These are phyloP conservation scores for Myripristis jacobus DNA, from an alignment of 2,797 vertebrate species.

Conservation along the genomic window DNA sequence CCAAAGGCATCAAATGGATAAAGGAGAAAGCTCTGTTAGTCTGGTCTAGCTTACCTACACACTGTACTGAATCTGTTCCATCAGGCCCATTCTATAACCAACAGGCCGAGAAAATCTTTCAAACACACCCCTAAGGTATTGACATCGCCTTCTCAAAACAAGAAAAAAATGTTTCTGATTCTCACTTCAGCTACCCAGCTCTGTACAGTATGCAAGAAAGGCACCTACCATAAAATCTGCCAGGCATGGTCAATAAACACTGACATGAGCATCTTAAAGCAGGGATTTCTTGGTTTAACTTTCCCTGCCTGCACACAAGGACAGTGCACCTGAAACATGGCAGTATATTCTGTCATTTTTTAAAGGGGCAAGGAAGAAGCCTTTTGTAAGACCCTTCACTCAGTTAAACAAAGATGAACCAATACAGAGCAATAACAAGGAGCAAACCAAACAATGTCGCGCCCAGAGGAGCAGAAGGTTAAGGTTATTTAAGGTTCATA, in stretches of 20 bases:
- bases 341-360: too few species aligned
- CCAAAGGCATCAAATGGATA: slow-evolving; percentile 6
- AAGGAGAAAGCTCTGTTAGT: background rate
- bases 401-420: background rate
- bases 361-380: background rate
- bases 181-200: slow-evolving; percentile 21
- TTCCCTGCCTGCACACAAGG: background rate
- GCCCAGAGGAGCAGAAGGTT: too few species aligned
- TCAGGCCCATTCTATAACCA: background rate
- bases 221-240: background rate
- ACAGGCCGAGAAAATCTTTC: background rate
- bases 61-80: background rate
- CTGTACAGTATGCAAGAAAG: slow-evolving; percentile 2
- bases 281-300: background rate
- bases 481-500: too few species aligned
- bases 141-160: slow-evolving; percentile 8
- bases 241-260: background rate
- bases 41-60: background rate
- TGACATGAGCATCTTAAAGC: background rate
- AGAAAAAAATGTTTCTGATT: slow-evolving; percentile 1
- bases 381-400: background rate
- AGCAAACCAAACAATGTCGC: background rate
- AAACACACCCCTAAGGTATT: slow-evolving; percentile 7
- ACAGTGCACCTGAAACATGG: too few species aligned
- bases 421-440: background rate